A percentile compares a stretch with the other conserved stretches of the same genome.
Conservation (phyloP, 2,797 vertebrate species). For the Syncerus caffer region DNA sequence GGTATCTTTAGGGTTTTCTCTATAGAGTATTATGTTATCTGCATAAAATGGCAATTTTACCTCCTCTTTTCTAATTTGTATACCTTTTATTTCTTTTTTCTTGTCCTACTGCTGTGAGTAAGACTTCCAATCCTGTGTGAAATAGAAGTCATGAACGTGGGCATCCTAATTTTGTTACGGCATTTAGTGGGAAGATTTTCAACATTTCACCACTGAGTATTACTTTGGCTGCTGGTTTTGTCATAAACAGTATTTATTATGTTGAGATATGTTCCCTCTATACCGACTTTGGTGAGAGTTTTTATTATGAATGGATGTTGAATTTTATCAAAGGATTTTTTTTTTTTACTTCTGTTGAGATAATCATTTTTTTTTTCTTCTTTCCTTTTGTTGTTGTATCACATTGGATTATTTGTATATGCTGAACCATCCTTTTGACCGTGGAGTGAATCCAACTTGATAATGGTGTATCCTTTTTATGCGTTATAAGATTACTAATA, state of each 20-base stretch:
- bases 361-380: rapidly evolving
- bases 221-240: not conserved
- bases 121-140: not conserved
- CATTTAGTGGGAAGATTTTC: not conserved
- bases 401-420: not conserved
- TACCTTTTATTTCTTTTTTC: not conserved
- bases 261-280: not conserved
- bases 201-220: not conserved
- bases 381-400: not conserved
- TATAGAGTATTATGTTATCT: not conserved
- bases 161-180: not conserved
- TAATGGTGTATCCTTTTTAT: not conserved
- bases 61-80: not conserved
- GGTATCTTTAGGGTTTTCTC: not conserved
- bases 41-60: not conserved
- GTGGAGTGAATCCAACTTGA: not conserved
- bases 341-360: not conserved
- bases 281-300: not conserved
- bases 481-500: not conserved
- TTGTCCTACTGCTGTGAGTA: not conserved
- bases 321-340: not conserved
- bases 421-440: not conserved
- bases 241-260: not conserved
- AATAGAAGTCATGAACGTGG: not conserved
- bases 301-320: not conserved